Evolutionary conservation across 2,113 vertebrate species (phyloP).

Genomic region (Sorex araneus): DNA sequence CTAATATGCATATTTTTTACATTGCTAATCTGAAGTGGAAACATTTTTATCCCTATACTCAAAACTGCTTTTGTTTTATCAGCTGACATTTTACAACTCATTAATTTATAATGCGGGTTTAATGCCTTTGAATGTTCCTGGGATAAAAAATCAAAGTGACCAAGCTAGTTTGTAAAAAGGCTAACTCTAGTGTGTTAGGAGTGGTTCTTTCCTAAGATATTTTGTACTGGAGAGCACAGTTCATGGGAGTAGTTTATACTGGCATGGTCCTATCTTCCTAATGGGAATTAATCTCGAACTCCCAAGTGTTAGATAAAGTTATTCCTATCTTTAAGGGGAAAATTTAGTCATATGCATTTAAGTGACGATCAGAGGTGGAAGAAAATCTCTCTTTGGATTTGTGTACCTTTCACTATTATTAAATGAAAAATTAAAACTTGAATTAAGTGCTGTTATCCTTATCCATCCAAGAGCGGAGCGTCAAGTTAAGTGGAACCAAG

Average conservation of each 20-base stretch:
- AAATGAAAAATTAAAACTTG: constrained; percentile 59
- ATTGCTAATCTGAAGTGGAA: constrained; percentile 86
- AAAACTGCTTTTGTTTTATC: constrained; percentile 87
- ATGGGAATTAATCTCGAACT: constrained; percentile 53
- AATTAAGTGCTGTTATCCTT: constrained; percentile 62
- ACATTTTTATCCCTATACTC: constrained; percentile 84
- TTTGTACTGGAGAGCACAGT: constrained; percentile 45
- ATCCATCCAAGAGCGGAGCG: background rate
- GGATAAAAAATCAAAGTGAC: constrained; percentile 84
- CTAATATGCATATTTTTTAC: constrained; percentile 83
- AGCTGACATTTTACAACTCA: constrained; percentile 87
- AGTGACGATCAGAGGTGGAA: constrained; percentile 57
- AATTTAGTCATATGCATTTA: constrained; percentile 54
- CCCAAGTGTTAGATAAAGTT: constrained; percentile 34
- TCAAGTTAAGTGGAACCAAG: constrained; percentile 38
- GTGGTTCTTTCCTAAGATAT: constrained; percentile 30
- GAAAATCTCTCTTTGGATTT: constrained; percentile 60
- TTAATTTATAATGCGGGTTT: constrained; percentile 85
- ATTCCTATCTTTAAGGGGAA: constrained; percentile 59
- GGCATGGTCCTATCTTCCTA: constrained; percentile 34
- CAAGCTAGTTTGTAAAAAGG: constrained; percentile 79
- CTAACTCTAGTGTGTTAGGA: constrained; percentile 60
- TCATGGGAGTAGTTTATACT: constrained; percentile 53
- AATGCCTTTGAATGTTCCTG: constrained; percentile 83
- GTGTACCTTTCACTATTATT: constrained; percentile 28